Evolutionary conservation across 2,797 vertebrate genomes (phyloP), one percentile per base, ranked within the genome.

Genomic region (Falco naumanni): DNA sequence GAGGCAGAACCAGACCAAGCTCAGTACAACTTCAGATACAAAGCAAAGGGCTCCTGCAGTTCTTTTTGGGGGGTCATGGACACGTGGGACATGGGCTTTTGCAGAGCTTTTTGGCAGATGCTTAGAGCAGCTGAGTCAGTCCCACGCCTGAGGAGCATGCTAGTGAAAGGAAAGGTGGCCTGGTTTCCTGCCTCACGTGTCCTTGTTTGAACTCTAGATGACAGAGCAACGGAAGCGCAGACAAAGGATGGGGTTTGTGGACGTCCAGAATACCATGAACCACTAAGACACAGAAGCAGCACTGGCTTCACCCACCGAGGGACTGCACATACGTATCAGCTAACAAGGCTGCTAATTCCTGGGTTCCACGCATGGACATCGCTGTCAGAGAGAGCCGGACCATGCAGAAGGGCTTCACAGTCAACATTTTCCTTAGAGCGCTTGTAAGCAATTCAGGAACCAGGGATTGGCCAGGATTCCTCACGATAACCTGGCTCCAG

Each of bases 211-310:
- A 45, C 83, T 78, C 70, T 34, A 98, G 98, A 98, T 98, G 98
- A 98, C 98, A 11, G 98, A 98, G 94, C 98, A 98, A 95, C 96
- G 98, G 93, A 98, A 98, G 85, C 98, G 98, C 90, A 94, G 98
- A 56, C 98, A 98, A 31, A 97, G 98, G 80, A 97, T 98, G 96
- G 98, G 98, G n/a, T 98, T 98, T 39, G 98, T 98, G 97, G 98
- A 98, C 6, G 98, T 98, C 29, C 98, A 98, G 96, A 98, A 98
- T 64, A 98, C 97, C 83, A 92, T 98, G 93, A 98, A 98, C 94
- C 98, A 98, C 96, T 98, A 82, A 97, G 53, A 17, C 21, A 10
- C 28, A 22, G 60, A 13, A 33, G 19, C 13, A 37, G 33, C 64
- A 28, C 24, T 17, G 1, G 47, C 86, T 76, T 92, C 65, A 10